Conservation (phyloP, 2,797 vertebrate species). For the Hypotaenidia philippensis region DNA sequence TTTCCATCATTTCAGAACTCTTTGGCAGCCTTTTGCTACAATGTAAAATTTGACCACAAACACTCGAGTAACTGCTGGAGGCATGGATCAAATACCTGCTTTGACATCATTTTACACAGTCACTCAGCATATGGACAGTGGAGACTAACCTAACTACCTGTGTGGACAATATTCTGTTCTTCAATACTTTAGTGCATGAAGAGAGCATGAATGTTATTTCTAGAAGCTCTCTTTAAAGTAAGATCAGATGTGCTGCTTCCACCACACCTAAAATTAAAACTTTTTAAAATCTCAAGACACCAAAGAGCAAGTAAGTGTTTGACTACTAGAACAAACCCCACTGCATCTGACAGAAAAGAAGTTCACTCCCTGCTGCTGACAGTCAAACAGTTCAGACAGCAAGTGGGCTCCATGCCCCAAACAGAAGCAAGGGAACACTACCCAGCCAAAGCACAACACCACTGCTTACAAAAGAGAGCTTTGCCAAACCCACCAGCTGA, state of each 20-base stretch:
- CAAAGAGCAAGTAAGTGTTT: neutral
- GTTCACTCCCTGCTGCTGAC: neutral
- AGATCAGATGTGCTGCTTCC: neutral
- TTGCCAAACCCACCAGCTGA: constrained; percentile 21
- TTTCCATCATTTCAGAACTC: neutral
- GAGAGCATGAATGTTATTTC: neutral
- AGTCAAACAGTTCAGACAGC: neutral
- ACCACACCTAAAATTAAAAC: neutral
- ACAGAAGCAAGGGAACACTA: neutral
- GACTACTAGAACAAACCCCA: neutral
- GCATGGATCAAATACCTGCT: neutral
- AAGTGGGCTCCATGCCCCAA: neutral
- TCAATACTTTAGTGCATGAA: neutral
- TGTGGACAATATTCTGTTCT: neutral
- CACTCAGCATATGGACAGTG: rapidly evolving
- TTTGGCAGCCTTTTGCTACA: neutral
- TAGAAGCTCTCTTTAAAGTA: neutral
- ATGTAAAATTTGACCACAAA: neutral
- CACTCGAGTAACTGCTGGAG: neutral
- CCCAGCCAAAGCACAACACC: neutral
- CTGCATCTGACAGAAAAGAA: neutral
- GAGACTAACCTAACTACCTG: neutral
- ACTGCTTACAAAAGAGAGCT: neutral
- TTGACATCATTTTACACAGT: neutral
- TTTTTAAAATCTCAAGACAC: neutral